Evolutionary conservation across 1,140 invertebrate species (phyloP), one percentile per base, ranked within the genome.

Genomic region (Rhysida immarginata): DNA sequence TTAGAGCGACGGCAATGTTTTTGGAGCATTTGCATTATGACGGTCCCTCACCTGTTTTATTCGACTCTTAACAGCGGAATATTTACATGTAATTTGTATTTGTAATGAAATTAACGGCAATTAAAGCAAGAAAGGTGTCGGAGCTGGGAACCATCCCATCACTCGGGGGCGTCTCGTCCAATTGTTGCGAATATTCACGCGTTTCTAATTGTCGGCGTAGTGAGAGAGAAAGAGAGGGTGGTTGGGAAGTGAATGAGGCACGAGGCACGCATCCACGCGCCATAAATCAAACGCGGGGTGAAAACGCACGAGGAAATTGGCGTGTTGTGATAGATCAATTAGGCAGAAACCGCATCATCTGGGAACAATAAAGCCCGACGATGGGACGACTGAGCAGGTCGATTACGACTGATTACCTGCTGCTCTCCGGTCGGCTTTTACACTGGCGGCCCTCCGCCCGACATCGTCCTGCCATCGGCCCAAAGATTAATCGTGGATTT

Each of bases 261-360:
- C 29, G 16, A 16, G 16, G 29, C 29, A 8, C 5, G 8, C 5
- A 20, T 20, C 44, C 18, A 46, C 44, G 16, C 16, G 44, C 44
- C 44, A 20, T 46, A 46, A 18, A 46, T 46, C 44, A 46, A 46
- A 8, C 21, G 3, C 44, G n/a, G n/a, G n/a, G n/a, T 16, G 44
- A 46, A 16, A 23, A 5, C 5, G 44, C 44, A 20, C 3, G 16
- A 27, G 49, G 13, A 11, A 27, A 51, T 51, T 51, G 49, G 49
- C 20, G 49, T 51, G 24, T 26, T 26, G 49, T 51, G 49, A 51
- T 51, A 51, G 49, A 51, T 51, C 49, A 51, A 51, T 51, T 51
- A 51, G 24, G 26, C 49, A 5, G 23, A 51, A 51, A 51, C 49
- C 49, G 49, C 49, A 51, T 21, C 26, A 25, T 25, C 49, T 25